phyloP scores from a whole-genome alignment of 2,113 vertebrate genomes.

The Sprattus sprattus region DNA sequence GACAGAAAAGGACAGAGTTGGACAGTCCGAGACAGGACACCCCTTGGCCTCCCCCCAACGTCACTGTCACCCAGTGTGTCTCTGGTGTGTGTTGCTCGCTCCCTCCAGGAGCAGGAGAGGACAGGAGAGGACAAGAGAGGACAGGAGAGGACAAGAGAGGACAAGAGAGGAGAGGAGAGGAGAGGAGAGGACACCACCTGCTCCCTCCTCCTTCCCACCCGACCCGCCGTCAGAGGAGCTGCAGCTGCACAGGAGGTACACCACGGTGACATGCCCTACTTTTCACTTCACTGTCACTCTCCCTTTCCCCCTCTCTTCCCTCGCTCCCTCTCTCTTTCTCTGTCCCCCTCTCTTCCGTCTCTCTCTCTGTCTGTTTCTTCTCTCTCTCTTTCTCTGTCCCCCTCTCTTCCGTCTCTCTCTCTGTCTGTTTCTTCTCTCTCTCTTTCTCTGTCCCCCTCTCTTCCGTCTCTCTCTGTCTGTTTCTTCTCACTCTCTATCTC shows the following conservation, averaged over 20 bases:
- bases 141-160: not conserved
- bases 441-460: not conserved
- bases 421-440: no score
- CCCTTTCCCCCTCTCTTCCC: not conserved
- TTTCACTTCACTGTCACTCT: constrained; percentile 23
- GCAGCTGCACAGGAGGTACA: constrained; percentile 54
- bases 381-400: not conserved
- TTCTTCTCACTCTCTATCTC: not conserved
- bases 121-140: not conserved
- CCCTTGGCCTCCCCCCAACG: not conserved
- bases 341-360: not conserved
- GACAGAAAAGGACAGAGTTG: not conserved
- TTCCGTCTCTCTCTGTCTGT: constrained; percentile 23
- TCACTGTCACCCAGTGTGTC: not conserved
- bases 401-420: constrained; percentile 6
- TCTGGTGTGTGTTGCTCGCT: not conserved
- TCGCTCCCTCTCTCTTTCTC: constrained; percentile 20
- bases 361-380: not conserved
- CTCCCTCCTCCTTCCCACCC: constrained; percentile 23
- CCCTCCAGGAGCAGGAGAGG: not conserved
- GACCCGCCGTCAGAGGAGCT: constrained; percentile 30
- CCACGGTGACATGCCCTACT: constrained; percentile 48
- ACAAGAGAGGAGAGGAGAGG: not conserved
- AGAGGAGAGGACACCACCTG: constrained; percentile 44
- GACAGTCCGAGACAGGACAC: not conserved